Evolutionary conservation across 2,888 invertebrate genomes (phyloP), one percentile per base, ranked within the genome.

Genomic region (Odontocerum albicorne): DNA sequence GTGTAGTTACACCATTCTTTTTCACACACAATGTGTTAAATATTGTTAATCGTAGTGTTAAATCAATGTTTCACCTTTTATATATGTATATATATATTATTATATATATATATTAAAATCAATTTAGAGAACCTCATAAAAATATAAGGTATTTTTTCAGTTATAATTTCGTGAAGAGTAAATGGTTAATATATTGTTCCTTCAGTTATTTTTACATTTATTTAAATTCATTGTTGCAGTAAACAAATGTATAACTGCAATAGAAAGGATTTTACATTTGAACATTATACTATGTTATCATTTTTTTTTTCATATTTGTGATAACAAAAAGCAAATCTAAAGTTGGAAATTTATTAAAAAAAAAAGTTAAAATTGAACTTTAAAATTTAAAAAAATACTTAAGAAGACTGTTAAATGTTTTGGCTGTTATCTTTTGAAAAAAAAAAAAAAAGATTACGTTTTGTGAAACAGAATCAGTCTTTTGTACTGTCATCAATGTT

Each of bases 1-100:
- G 52, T 19, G 60, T 61, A 61, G 61, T 49, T 19, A 53, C 57
- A 45, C 46, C 17, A 20, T 57, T 49, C 40, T 38, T 49, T 55
- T 49, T 53, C 22, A 45, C 49, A 54, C 49, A 33, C 17, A 12
- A 21, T 42, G 52, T 57, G 57, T 52, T 57, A 36, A 22, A 22
- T 31, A 53, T 53, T 57, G 53, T 53, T 57, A 57, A 33, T 44
- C 13, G 43, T 49, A 52, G 46, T 17, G 12, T 43, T 35, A 44
- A 33, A 6, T 36, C 4, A 44, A 43, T 16, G 12, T 35, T 22
- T 27, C 21, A 17, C 8, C 42, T 15, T n/a, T 42, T 42, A 13
- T 50, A 20, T 31, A 49, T 15, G 17, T 27, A 27, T 7, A 27
- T 27, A 7, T 27, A 27, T 7, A 27, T 33, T 45, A 45, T 33